These are phyloP conservation scores for Lanistes nyassanus DNA, from an alignment of 1,140 invertebrate species.

Conservation along the genomic window DNA sequence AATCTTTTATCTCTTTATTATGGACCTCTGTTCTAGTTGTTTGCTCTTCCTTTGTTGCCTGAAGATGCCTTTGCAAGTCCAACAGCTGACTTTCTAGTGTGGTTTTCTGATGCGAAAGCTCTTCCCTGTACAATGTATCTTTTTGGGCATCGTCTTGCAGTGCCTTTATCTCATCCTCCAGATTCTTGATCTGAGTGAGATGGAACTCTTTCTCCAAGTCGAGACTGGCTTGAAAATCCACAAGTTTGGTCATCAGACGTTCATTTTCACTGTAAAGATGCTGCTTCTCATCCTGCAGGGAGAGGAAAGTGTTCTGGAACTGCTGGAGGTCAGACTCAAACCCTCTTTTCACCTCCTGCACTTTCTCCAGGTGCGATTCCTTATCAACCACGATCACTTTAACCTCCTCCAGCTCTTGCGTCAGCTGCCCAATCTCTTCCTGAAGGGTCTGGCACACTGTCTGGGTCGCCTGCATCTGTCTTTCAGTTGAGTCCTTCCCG, in stretches of 20 bases:
- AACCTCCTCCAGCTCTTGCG: slow-evolving; percentile 20
- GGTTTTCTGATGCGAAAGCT: slow-evolving; percentile 15
- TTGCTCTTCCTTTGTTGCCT: slow-evolving; percentile 20
- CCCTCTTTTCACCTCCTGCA: slow-evolving; percentile 23
- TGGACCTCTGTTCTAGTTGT: not conserved
- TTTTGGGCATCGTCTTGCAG: slow-evolving; percentile 21
- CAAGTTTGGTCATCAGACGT: slow-evolving; percentile 10
- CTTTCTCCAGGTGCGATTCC: slow-evolving; percentile 20
- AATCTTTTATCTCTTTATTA: not conserved
- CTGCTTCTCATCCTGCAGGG: slow-evolving; percentile 23
- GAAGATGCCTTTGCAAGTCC: slow-evolving; percentile 4
- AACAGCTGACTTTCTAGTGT: not conserved
- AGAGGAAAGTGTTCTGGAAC: slow-evolving; percentile 13
- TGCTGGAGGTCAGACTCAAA: slow-evolving; percentile 26
- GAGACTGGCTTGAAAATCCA: slow-evolving; percentile 10
- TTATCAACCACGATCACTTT: slow-evolving; percentile 27
- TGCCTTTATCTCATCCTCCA: slow-evolving; percentile 17
- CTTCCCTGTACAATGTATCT: slow-evolving; percentile 6
- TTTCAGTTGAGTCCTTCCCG: slow-evolving; percentile 29
- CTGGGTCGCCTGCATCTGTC: slow-evolving; percentile 24
- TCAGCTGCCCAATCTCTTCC: slow-evolving; percentile 41
- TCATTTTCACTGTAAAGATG: slow-evolving; percentile 25
- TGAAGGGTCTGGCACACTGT: slow-evolving; percentile 30
- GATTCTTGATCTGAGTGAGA: slow-evolving; percentile 16
- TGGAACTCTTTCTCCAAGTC: slow-evolving; percentile 21